phyloP scores from a whole-genome alignment of 2,797 vertebrate species.

The Mormyrus proboscirostris region DNA sequence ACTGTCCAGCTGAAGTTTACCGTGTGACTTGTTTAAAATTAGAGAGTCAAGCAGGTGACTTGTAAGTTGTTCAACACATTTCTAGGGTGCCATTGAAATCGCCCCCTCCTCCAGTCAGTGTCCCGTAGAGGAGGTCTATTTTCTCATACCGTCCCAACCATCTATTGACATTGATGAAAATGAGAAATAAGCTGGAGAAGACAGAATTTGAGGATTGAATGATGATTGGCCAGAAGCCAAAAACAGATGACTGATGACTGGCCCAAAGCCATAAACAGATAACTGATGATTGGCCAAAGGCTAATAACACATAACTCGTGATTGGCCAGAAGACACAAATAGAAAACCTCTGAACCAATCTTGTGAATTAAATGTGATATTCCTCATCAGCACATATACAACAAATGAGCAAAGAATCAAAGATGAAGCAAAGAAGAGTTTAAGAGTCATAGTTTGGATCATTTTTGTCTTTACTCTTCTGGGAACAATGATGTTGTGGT shows the following conservation, averaged over 20 bases:
- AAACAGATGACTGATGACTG: background rate
- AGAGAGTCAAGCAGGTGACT: background rate
- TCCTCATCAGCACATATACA: background rate
- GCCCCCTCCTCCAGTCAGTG: background rate
- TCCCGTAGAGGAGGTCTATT: background rate
- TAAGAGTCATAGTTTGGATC: background rate
- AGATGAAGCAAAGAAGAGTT: background rate
- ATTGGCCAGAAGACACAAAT: background rate
- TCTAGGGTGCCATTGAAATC: background rate
- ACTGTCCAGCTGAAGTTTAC: background rate
- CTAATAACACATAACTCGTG: background rate
- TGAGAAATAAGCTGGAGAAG: background rate
- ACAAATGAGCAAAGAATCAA: background rate
- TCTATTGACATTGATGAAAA: background rate
- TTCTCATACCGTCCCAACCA: background rate
- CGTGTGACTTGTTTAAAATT: background rate
- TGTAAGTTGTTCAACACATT: background rate
- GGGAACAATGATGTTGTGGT: background rate
- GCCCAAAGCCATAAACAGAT: background rate
- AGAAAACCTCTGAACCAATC: background rate
- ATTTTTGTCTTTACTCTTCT: background rate
- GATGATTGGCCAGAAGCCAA: background rate
- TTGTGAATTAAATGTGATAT: background rate
- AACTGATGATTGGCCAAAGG: background rate
- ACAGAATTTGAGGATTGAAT: background rate